Percentiles rank a stretch among this genome's conserved stretches.
phyloP scores from a whole-genome alignment of 2,113 vertebrate species.

The Scytalopus superciliaris region DNA sequence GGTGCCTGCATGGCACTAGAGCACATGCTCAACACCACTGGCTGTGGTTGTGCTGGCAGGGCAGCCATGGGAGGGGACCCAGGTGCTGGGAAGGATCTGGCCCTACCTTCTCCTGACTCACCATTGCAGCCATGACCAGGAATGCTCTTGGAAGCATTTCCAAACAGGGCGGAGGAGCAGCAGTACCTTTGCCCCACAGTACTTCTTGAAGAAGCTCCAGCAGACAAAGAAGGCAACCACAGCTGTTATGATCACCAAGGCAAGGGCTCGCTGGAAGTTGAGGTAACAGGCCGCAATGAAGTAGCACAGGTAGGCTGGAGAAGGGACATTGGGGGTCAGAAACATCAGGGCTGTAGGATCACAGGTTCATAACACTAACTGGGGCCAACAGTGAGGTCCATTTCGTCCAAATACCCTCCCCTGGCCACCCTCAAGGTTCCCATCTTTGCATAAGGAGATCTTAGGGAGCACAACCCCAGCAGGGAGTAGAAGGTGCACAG shows the following conservation, averaged over 20 bases:
- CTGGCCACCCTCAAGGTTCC: neutral
- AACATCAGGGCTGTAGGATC: neutral
- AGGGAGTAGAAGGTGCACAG: neutral
- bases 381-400: fast-evolving
- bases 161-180: slow-evolving; percentile 57
- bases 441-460: fast-evolving
- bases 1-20: neutral
- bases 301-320: slow-evolving; percentile 84
- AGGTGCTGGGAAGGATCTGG: neutral
- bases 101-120: slow-evolving; percentile 66
- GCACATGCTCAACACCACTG: fast-evolving
- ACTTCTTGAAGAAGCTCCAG: slow-evolving; percentile 75
- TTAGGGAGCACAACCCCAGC: neutral
- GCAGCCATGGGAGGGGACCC: neutral
- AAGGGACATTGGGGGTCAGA: neutral
- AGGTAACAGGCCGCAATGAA: slow-evolving; percentile 86
- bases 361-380: fast-evolving
- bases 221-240: slow-evolving; percentile 68
- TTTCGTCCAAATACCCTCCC: neutral
- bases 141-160: slow-evolving; percentile 58
- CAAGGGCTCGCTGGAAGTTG: slow-evolving; percentile 83
- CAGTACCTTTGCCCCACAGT: slow-evolving; percentile 74
- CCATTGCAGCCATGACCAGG: slow-evolving; percentile 87
- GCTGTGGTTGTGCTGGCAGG: neutral
- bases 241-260: slow-evolving; percentile 83